Percentiles rank a stretch among this genome's conserved stretches.
Evolutionary conservation across 2,113 vertebrate species (phyloP).

Genomic region (Dipodomys stephensi): DNA sequence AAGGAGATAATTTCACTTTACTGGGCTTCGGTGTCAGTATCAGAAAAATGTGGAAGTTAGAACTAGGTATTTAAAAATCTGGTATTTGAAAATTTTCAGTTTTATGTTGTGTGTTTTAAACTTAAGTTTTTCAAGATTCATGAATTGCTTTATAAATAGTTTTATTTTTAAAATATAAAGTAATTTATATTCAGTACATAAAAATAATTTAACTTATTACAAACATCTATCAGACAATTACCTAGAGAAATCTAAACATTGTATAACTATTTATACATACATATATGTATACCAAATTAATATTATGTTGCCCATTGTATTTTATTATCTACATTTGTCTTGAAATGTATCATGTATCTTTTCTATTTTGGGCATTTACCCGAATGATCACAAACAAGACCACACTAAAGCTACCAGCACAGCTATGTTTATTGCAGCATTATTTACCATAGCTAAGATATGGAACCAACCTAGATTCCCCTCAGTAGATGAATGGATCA

Average conservation of each 20-base stretch:
- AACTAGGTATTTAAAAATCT: not conserved
- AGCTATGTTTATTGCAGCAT: no score
- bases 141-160: constrained; percentile 4
- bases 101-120: constrained; percentile 42
- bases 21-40: not conserved
- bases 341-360: not conserved
- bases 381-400: no score
- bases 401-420: no score
- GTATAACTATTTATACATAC: not conserved
- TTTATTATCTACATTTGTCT: not conserved
- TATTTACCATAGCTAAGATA: no score
- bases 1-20: not conserved
- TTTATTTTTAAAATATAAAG: not conserved
- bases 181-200: not conserved
- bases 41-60: constrained; percentile 42
- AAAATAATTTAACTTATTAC: not conserved
- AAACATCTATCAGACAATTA: not conserved
- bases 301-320: not conserved
- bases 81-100: constrained; percentile 24
- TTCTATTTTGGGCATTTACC: not conserved
- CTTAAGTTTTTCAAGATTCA: not conserved
- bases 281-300: not conserved
- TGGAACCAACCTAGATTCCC: no score
- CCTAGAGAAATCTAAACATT: not conserved
- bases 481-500: no score